Base-by-base conservation (phyloP, 2,888 invertebrate species). In the Synanthedon myopaeformis region DNA sequence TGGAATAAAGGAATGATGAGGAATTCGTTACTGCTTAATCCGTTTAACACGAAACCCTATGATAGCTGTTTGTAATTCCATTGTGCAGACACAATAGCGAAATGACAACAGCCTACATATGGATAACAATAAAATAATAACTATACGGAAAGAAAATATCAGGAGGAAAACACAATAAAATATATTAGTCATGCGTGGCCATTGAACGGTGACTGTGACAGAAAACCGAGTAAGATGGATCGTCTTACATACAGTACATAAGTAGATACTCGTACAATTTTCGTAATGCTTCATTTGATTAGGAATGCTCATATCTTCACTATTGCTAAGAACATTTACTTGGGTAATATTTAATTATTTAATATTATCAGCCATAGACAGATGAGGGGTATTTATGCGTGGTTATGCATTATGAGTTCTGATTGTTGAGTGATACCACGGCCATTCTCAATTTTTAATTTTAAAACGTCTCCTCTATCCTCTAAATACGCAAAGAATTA, bases 181-280 rank as follows among this genome's bases (percentile, higher is more conserved):
- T 52, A 45, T 45, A 55, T 57, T 57, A 57, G 56, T 59, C 57
- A 58, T 51, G 41, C 56, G 54, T 56, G 55, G 51, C 56, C 55
- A 56, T 51, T 56, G 53, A 52, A 58, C 50, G 58, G 53, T 57
- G 57, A 53, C 58, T 50, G 53, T 52, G 53, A 49, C 54, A 53
- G 54, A 57, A 57, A 56, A 57, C 58, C 56, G 56, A 56, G 58
- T 54, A 42, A 52, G 55, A 53, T 52, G 55, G 53, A 58, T 62
- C 55, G 51, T 35, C 23, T 57, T 55, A 57, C 55, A 53, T 35
- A 35, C 35, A 23, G 5, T 23, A 23, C 23, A 51, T n/a, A 28
- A 12, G 17, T 50, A 19, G 4, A 5, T 49, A 51, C 51, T 11
- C 11, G 19, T 45, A 14, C 14, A 42, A 14, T 51, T 41, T 35